Conservation (phyloP, 2,113 vertebrate species). For the Penelope pileata region DNA sequence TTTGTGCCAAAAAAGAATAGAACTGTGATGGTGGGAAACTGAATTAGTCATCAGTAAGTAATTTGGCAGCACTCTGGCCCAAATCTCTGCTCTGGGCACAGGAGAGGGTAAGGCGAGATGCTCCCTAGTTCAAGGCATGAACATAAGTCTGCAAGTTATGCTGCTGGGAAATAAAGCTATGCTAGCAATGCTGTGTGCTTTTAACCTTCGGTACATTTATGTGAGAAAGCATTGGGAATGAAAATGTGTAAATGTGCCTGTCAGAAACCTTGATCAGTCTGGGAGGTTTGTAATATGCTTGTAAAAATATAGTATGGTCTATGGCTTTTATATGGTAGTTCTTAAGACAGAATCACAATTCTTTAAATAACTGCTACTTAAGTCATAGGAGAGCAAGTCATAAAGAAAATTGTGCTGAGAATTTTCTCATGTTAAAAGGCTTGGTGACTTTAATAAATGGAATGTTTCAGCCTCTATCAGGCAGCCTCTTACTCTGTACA, state of each 20-base stretch:
- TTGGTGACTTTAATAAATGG: neutral
- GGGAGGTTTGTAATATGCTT: neutral
- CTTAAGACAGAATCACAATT: neutral
- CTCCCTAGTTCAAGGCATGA: neutral
- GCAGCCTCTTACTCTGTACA: neutral
- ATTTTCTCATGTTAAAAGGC: constrained; percentile 21
- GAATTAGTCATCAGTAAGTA: neutral
- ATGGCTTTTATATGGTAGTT: neutral
- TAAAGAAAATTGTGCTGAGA: constrained; percentile 4
- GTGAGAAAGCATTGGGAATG: neutral
- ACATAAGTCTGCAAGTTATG: neutral
- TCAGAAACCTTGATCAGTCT: neutral
- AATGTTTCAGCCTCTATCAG: constrained; percentile 2
- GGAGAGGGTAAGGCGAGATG: neutral
- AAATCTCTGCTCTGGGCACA: neutral
- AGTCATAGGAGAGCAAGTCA: neutral
- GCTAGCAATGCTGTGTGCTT: neutral
- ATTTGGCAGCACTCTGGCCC: neutral
- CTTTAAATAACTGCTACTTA: neutral
- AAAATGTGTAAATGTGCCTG: neutral
- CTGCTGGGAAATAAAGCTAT: constrained; percentile 10
- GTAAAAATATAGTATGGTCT: constrained; percentile 28
- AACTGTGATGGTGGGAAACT: neutral
- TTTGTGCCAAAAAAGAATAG: neutral
- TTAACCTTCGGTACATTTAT: neutral